Conservation (phyloP, 1,140 invertebrate species). For the Asobara japonica region DNA sequence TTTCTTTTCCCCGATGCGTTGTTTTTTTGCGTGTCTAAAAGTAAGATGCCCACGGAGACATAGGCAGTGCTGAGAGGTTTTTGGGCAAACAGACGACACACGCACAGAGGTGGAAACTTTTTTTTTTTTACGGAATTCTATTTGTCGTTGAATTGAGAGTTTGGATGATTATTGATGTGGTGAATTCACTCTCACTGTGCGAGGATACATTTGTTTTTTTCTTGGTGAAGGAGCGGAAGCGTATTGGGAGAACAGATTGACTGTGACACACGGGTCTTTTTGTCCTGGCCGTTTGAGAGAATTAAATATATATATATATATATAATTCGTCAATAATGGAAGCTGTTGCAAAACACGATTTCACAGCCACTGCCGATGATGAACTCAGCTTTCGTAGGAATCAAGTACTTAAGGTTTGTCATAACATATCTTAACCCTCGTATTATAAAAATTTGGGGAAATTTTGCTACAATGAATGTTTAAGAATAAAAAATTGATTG, state of each 20-base stretch:
- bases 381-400: conserved; percentile 97
- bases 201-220: background rate
- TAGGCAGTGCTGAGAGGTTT: background rate
- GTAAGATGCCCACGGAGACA: conserved; percentile 12
- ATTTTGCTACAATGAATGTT: background rate
- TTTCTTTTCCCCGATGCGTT: background rate
- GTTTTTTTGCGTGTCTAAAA: conserved; percentile 7
- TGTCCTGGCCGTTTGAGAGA: background rate
- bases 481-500: background rate
- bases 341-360: conserved; percentile 98
- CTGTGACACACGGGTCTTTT: background rate
- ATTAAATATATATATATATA: too few species aligned
- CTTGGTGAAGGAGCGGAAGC: background rate
- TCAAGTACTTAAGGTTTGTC: conserved; percentile 92
- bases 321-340: conserved; percentile 78
- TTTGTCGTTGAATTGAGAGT: background rate
- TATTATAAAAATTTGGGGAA: background rate
- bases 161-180: background rate
- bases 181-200: background rate
- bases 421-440: conserved; percentile 13
- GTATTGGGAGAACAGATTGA: background rate
- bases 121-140: background rate
- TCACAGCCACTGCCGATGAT: conserved; percentile 96
- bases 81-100: background rate
- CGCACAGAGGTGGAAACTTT: background rate